Base-by-base conservation (phyloP, 2,888 invertebrate species). In the Xestia xanthographa region DNA sequence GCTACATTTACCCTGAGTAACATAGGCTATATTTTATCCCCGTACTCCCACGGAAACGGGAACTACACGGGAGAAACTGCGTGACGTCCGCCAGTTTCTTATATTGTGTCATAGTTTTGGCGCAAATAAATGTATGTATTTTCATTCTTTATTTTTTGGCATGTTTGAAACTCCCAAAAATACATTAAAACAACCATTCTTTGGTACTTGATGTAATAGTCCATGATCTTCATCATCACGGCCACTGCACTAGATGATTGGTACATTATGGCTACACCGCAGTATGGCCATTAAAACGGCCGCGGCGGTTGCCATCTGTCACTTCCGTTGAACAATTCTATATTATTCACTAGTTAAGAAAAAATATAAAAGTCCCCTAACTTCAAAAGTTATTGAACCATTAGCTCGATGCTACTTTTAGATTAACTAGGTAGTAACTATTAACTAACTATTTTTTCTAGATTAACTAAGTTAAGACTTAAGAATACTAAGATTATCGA, bases 201-300 rank as follows among this genome's bases (percentile, higher is more conserved):
- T 69, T 68, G 17, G 53, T 69, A 71, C 34, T 53, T 48, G 6
- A 22, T 48, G 9, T 48, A 80, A 77, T 63, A 41, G 56, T 72
- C 34, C 34, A 66, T 56, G 67, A 45, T 83, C 60, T 68, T 73
- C 84, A 84, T 67, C 76, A 88, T 56, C 80, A 90, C 83, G 90
- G 77, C 83, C 34, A 22, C 73, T 86, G 87, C 78, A 66, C 83
- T 66, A 67, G 48, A 72, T 86, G 75, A 84, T 83, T 83, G 86
- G 80, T 66, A 79, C 82, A 68, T 73, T 85, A 83, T 85, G 82
- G 53, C 12, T 14, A 34, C 48, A 81, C 38, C 22, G 20, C 65
- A 53, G 71, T 75, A 48, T 2, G 68, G 82, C 76, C 66, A 72
- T 66, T 48, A 75, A 62, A 63, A 43, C 50, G 38, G 76, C 75